Evolutionary conservation across 2,113 vertebrate genomes (phyloP), one percentile per base, ranked within the genome.

Genomic region (Urocitellus parryii): DNA sequence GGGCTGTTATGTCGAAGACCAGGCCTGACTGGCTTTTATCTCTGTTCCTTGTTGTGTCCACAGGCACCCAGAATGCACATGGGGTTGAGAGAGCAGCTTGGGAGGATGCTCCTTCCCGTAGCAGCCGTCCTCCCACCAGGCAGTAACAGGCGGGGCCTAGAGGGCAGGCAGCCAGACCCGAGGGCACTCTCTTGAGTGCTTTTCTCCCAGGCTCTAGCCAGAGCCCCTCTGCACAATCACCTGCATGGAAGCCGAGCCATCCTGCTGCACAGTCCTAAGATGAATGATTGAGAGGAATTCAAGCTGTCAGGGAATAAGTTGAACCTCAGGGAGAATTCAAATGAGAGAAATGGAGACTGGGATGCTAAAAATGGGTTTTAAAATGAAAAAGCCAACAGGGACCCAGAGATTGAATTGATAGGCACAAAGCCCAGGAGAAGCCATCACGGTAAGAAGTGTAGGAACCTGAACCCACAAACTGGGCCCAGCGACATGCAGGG

Each of bases 291-390:
- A 4, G 42, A 63, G 39, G 74, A 76, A 67, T 20, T 58, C n/a
- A 95, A n/a, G 48, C 70, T 51, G 10, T 61, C 56, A 63, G 78
- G 74, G 88, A 94, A 63, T 61, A 32, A 2, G 63, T 16, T 73
- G 51, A 80, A 27, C 37, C 80, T 80, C 27, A 79, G 27, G 45
- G 32, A 77, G 92, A 88, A 95, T 81, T 83, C 90, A 92, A 74
- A 83, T 20, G 25, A 91, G 68, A 86, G 53, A 56, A 73, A n/a
- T 45, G n/a, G 70, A 95, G 42, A 6, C 34, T 45, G 8, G 24
- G 34, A 76, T 58, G 29, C 39, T 83, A 53, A 65, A 70, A 83
- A 70, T 10, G 48, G n/a, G 6, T 56, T 84, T 84, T 68, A 3
- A 93, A 48, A 78, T 34, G 74, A 65, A 91, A 94, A 82, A 24